Percentiles rank a stretch among this genome's conserved stretches.
Conservation (phyloP, 1,140 invertebrate genomes). For the Melitaea cinxia region DNA sequence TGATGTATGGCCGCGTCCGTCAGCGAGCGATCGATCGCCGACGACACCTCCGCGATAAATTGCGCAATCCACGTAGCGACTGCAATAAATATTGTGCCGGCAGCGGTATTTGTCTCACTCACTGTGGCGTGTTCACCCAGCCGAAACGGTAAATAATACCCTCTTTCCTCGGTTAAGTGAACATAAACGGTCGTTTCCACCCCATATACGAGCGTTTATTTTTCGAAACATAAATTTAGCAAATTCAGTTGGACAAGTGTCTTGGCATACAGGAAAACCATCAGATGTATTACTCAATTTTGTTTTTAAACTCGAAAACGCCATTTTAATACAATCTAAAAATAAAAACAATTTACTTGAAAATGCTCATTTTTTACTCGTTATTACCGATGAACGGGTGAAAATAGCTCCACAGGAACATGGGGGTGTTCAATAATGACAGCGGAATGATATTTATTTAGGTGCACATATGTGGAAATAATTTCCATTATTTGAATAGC, state of each 20-base stretch:
- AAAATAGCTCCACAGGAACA: conserved; percentile 67
- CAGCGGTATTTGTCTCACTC: conserved; percentile 79
- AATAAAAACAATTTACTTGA: conserved; percentile 2
- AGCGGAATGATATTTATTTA: conserved; percentile 80
- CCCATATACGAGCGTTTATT: conserved; percentile 80
- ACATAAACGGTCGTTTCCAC: conserved; percentile 81
- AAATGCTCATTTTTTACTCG: conserved; percentile 13
- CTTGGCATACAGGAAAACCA: conserved; percentile 52
- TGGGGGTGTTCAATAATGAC: conserved; percentile 82
- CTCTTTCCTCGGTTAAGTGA: conserved; percentile 81
- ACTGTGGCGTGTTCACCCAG: conserved; percentile 74
- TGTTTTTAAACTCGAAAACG: background rate
- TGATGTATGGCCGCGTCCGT: conserved; percentile 77
- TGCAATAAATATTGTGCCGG: conserved; percentile 78
- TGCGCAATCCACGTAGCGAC: conserved; percentile 77
- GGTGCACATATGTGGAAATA: conserved; percentile 81
- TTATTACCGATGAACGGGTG: conserved; percentile 66
- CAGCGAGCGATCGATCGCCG: conserved; percentile 73
- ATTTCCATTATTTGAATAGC: conserved; percentile 82
- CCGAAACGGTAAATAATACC: conserved; percentile 81
- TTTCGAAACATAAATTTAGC: conserved; percentile 79
- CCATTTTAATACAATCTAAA: background rate
- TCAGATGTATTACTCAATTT: conserved; percentile 30
- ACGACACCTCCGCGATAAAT: conserved; percentile 79
- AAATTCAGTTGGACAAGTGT: conserved; percentile 67